Evolutionary conservation across 2,888 invertebrate species (phyloP).

Genomic region (Catocala sponsa): DNA sequence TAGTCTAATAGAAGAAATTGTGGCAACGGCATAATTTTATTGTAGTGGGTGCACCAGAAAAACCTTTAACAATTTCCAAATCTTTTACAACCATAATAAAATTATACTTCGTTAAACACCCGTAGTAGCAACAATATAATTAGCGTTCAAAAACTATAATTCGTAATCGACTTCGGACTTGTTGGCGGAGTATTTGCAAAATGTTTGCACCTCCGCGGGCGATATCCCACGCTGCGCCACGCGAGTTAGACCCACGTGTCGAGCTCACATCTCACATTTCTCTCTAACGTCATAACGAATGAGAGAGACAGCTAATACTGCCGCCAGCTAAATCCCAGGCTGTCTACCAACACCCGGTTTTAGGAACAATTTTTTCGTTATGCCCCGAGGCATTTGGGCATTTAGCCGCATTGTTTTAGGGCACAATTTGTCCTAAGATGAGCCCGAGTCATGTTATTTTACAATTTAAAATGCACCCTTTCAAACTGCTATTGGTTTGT

Average conservation of each 20-base stretch:
- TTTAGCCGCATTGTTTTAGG: slow-evolving; percentile 15
- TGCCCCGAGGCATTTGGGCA: slow-evolving; percentile 8
- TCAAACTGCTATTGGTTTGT: slow-evolving; percentile 13
- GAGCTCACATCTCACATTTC: slow-evolving; percentile 44
- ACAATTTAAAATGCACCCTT: slow-evolving; percentile 8
- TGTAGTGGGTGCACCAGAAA: background rate
- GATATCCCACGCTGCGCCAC: slow-evolving; percentile 72
- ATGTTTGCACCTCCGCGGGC: slow-evolving; percentile 68
- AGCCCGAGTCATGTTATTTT: slow-evolving; percentile 8
- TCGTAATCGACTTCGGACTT: slow-evolving; percentile 26
- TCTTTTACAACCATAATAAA: background rate
- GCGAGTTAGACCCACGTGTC: slow-evolving; percentile 63
- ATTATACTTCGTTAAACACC: slow-evolving; percentile 1
- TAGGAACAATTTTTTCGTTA: slow-evolving; percentile 12
- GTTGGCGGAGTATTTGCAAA: slow-evolving; percentile 46
- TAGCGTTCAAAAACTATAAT: slow-evolving; percentile 31
- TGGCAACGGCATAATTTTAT: no score
- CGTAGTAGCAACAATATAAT: slow-evolving; percentile 18
- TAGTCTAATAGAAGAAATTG: no score
- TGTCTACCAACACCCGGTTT: slow-evolving; percentile 50
- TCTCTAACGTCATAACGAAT: slow-evolving; percentile 60
- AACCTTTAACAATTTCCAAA: background rate
- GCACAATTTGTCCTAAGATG: slow-evolving; percentile 7
- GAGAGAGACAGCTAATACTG: slow-evolving; percentile 59
- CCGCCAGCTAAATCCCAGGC: slow-evolving; percentile 74